Evolutionary conservation across 2,797 vertebrate species (phyloP).

Genomic region (Remorina albescens): DNA sequence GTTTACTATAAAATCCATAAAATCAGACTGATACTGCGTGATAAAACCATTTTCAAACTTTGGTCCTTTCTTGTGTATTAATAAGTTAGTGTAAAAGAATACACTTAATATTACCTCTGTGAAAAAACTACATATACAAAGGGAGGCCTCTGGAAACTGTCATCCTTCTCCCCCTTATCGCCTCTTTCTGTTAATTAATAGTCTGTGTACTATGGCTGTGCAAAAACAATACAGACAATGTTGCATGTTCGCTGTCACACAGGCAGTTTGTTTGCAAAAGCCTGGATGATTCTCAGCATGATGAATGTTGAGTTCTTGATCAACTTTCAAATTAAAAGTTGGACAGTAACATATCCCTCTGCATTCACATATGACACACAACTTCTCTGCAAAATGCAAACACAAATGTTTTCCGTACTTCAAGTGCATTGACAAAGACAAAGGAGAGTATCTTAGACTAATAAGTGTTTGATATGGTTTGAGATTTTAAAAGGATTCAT

Average conservation of each 20-base stretch:
- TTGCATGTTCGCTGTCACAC: conserved; percentile 27
- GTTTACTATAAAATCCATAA: neutral
- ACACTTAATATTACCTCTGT: neutral
- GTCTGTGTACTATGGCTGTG: conserved; percentile 34
- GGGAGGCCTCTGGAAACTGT: conserved; percentile 22
- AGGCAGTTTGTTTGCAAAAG: conserved; percentile 26
- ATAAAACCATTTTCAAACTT: conserved; percentile 5
- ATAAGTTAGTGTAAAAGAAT: neutral
- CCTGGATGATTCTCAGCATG: conserved; percentile 23
- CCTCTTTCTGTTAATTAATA: conserved; percentile 46
- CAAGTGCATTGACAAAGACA: neutral
- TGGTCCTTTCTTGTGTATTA: neutral
- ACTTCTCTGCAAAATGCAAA: neutral
- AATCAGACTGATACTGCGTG: neutral
- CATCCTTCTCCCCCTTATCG: conserved; percentile 19
- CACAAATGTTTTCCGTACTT: neutral
- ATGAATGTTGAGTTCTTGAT: no score
- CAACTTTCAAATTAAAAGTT: neutral
- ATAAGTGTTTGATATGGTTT: neutral
- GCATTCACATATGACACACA: conserved; percentile 3
- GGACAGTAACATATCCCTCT: neutral
- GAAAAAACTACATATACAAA: conserved; percentile 52
- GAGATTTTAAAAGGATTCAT: neutral
- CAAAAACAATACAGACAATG: conserved; percentile 35
- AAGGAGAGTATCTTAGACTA: neutral